Conservation (phyloP, 2,888 invertebrate genomes). For the Netelia inedita region DNA sequence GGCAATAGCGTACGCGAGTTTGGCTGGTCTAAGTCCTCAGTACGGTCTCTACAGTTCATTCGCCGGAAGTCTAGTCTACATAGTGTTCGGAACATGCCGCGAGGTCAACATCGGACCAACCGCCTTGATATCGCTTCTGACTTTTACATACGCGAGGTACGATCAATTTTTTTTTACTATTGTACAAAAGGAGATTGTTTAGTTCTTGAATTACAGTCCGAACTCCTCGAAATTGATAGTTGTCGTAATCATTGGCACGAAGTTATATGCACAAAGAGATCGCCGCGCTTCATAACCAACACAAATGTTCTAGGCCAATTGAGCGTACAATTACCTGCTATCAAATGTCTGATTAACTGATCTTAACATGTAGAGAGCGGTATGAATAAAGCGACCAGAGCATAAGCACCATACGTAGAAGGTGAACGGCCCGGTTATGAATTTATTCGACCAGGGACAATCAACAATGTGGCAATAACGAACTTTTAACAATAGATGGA, state of each 20-base stretch:
- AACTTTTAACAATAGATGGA: neutral
- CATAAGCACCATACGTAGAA: neutral
- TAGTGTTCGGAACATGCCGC: constrained; percentile 90
- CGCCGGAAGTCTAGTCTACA: constrained; percentile 92
- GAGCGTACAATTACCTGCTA: constrained; percentile 41
- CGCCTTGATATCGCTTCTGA: constrained; percentile 91
- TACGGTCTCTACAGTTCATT: constrained; percentile 94
- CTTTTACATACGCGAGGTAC: constrained; percentile 87
- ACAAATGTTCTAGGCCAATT: constrained; percentile 50
- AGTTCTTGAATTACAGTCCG: neutral
- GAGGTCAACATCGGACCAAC: constrained; percentile 91
- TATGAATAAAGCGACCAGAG: constrained; percentile 9
- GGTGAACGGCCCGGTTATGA: constrained; percentile 30
- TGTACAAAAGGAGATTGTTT: constrained; percentile 10
- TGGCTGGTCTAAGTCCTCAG: constrained; percentile 85
- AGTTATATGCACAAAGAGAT: constrained; percentile 16
- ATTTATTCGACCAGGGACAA: neutral
- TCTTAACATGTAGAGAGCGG: neutral
- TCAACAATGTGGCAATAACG: neutral
- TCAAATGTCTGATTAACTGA: constrained; percentile 43
- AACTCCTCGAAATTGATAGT: neutral
- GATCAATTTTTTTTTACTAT: neutral
- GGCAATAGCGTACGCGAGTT: constrained; percentile 81
- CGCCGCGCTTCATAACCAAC: constrained; percentile 8
- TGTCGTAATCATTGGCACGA: constrained; percentile 6